Evolutionary conservation across 2,797 vertebrate species (phyloP).

Genomic region (Cottoperca gobio): DNA sequence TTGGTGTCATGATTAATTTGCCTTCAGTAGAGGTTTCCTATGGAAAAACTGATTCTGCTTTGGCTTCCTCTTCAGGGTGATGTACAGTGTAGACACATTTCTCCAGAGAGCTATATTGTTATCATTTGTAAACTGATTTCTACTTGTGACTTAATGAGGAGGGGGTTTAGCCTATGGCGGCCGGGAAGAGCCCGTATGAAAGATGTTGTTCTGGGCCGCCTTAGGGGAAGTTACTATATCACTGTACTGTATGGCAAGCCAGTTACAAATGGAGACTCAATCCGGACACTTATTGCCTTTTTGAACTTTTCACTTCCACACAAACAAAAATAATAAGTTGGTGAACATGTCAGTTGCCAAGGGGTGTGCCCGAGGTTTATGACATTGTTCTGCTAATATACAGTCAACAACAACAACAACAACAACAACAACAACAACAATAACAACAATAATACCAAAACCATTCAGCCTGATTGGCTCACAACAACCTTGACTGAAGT

Average conservation of each 20-base stretch:
- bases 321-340: conserved; percentile 67
- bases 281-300: conserved; percentile 86
- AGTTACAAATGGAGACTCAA: conserved; percentile 86
- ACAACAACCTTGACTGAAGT: conserved; percentile 76
- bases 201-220: conserved; percentile 73
- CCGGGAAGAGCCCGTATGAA: conserved; percentile 67
- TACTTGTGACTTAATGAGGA: conserved; percentile 85
- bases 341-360: conserved; percentile 56
- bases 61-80: conserved; percentile 89
- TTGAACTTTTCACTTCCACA: conserved; percentile 73
- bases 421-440: conserved; percentile 60
- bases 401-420: conserved; percentile 68
- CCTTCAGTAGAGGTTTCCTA: conserved; percentile 91
- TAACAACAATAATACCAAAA: conserved; percentile 55
- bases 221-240: conserved; percentile 85
- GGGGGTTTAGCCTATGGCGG: conserved; percentile 78
- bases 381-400: conserved; percentile 63
- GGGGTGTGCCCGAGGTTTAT: conserved; percentile 51
- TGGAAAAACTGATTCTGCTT: conserved; percentile 90
- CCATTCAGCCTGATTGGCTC: conserved; percentile 77
- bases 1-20: conserved; percentile 86
- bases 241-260: conserved; percentile 90
- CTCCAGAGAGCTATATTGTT: conserved; percentile 88
- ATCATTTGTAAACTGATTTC: conserved; percentile 87
- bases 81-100: conserved; percentile 90